A percentile compares a stretch with the other conserved stretches of the same genome.
These are phyloP conservation scores for Blera fallax DNA, from an alignment of 2,888 invertebrate genomes.

Conservation along the genomic window DNA sequence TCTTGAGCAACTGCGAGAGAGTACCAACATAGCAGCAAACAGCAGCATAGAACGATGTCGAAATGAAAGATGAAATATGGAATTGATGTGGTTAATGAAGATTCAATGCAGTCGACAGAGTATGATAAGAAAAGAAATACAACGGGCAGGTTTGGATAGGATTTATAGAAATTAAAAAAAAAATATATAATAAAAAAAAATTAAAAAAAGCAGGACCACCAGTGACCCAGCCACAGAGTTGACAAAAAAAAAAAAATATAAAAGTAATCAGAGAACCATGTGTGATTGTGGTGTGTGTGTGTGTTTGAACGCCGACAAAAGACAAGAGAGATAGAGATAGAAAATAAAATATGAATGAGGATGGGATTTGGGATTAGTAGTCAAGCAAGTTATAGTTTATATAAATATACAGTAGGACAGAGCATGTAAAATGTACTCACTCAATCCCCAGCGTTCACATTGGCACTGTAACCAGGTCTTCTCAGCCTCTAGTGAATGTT, in stretches of 20 bases:
- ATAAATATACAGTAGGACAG: constrained; percentile 8
- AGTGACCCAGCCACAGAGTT: constrained; percentile 44
- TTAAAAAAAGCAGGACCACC: constrained; percentile 42
- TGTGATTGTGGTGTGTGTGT: background rate
- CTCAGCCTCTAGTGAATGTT: constrained; percentile 93
- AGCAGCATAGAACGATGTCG: constrained; percentile 54
- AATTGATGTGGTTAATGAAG: constrained; percentile 66
- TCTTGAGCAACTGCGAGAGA: constrained; percentile 90
- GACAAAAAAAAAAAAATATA: background rate
- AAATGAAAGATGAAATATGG: constrained; percentile 62
- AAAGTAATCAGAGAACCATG: constrained; percentile 18
- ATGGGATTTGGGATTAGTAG: constrained; percentile 42
- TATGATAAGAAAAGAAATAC: constrained; percentile 24
- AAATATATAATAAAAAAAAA: too few relatives aligned
- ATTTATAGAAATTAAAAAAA: background rate
- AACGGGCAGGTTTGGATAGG: constrained; percentile 7
- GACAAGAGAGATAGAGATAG: constrained; percentile 18
- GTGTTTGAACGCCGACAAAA: constrained; percentile 19
- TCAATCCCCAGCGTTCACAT: constrained; percentile 91
- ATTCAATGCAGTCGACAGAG: constrained; percentile 33
- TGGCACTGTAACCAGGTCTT: constrained; percentile 95
- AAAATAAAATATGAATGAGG: constrained; percentile 22
- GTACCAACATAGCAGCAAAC: constrained; percentile 38
- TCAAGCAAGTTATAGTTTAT: constrained; percentile 45
- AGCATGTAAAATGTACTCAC: constrained; percentile 76